phyloP scores from a whole-genome alignment of 2,888 invertebrate species.

The Taenaris catops region DNA sequence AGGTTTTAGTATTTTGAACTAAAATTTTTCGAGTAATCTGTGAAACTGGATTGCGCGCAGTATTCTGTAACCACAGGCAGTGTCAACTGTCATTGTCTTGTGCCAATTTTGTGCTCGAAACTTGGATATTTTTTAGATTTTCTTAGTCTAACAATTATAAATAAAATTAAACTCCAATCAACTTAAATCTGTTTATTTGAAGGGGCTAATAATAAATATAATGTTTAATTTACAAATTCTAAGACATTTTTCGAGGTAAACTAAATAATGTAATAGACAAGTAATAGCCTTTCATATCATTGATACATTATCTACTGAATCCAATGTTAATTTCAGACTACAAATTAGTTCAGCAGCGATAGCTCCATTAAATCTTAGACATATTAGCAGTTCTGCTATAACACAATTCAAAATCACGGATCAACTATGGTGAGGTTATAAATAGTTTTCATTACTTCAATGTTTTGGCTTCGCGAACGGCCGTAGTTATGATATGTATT shows the following conservation, averaged over 20 bases:
- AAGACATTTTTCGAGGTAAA: slow-evolving; percentile 56
- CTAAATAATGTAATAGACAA: not conserved
- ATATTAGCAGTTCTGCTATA: slow-evolving; percentile 41
- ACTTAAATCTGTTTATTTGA: too few relatives aligned
- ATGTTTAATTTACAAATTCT: slow-evolving; percentile 52
- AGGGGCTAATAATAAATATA: slow-evolving; percentile 16
- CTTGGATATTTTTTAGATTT: too few relatives aligned
- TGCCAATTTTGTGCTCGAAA: not conserved
- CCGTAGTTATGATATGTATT: too few relatives aligned
- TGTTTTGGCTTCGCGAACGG: too few relatives aligned
- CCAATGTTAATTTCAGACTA: slow-evolving; percentile 40
- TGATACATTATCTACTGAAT: too few relatives aligned
- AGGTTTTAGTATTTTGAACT: too few relatives aligned
- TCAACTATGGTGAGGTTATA: slow-evolving; percentile 52
- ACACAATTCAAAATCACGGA: slow-evolving; percentile 63
- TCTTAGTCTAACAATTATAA: too few relatives aligned
- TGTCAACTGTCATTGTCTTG: not conserved
- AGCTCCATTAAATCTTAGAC: slow-evolving; percentile 37
- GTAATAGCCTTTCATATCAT: too few relatives aligned
- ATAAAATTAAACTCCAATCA: too few relatives aligned
- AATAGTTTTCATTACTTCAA: too few relatives aligned
- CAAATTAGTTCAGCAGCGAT: slow-evolving; percentile 40
- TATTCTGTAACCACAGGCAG: not conserved
- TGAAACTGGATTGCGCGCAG: too few relatives aligned
- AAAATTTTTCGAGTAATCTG: too few relatives aligned